Evolutionary conservation across 2,888 invertebrate genomes (phyloP).

Genomic region (Gerris lacustris): DNA sequence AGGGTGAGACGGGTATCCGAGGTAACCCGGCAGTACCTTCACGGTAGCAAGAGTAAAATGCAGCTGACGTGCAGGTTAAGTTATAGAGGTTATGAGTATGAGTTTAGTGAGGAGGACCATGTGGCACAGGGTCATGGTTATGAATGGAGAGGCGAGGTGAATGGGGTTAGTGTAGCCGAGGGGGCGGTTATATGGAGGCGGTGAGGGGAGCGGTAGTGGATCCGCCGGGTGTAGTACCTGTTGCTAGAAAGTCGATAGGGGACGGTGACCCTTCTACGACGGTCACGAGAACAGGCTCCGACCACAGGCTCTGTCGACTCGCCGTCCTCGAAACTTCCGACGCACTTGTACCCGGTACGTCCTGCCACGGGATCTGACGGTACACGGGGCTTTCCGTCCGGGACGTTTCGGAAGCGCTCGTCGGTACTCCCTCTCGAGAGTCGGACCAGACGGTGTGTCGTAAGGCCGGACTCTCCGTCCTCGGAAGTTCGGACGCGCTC

Average conservation of each 20-base stretch:
- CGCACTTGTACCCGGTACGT: neutral
- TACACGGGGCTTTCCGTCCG: neutral
- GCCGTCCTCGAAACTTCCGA: neutral
- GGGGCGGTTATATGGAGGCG: neutral
- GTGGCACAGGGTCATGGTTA: no score
- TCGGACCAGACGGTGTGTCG: neutral
- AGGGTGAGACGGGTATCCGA: no score
- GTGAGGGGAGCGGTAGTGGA: neutral
- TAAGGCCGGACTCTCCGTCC: neutral
- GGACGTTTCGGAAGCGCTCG: neutral
- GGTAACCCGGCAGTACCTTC: no score
- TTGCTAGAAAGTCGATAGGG: neutral
- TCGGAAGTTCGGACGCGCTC: neutral
- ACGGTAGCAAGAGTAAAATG: no score
- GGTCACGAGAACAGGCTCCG: neutral
- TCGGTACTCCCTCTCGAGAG: neutral
- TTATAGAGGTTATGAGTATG: no score
- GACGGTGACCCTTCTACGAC: neutral
- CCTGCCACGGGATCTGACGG: neutral
- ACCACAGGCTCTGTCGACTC: neutral
- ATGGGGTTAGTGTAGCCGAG: no score
- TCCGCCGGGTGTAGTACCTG: neutral
- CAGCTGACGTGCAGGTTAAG: no score
- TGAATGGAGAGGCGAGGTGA: no score
- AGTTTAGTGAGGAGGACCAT: no score